Base-by-base conservation (phyloP, 2,888 invertebrate genomes). In the Ichneumon xanthorius region DNA sequence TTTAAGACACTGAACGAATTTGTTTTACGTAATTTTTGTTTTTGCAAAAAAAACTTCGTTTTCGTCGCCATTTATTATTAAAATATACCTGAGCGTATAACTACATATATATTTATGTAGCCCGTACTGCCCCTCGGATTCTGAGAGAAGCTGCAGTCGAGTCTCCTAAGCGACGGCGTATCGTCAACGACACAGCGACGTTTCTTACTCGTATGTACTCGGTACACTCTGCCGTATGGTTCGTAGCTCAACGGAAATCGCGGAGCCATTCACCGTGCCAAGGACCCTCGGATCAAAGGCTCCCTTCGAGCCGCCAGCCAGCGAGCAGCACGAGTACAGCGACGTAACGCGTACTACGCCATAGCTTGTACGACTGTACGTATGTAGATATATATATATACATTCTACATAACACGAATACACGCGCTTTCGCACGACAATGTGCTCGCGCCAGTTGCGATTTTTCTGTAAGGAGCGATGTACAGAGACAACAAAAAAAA, bases 171-270 rank as follows among this genome's bases (percentile, higher is more conserved):
- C 85, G 80, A 85, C 85, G 72, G 65, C 37, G 22, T 48, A 48
- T 37, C 67, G 70, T 26, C 50, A 50, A 79, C 79, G 71, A 65
- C 65, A 72, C 4, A 61, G 63, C 71, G 33, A 79, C 37, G 65
- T 76, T 85, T 82, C 80, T 82, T 80, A 73, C 82, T 79, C 68
- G 75, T 71, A 63, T 72, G 68, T 26, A 67, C 61, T 63, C 75
- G 68, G 53, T 65, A 84, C 81, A 83, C 86, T 86, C 70, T 78
- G 84, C 84, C 87, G 82, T 86, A 86, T 84, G 87, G 86, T 87
- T 85, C 82, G 84, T 85, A 87, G 88, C 88, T 89, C 86, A 89
- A 86, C 89, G 87, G 87, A 87, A 89, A 89, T 87, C 88, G 86
- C 87, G 77, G 87, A 86, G 87, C 88, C 88, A 89, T 88, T 88